Evolutionary conservation across 2,888 invertebrate genomes (phyloP), one percentile per base, ranked within the genome.

Genomic region (Oscheius sp.): DNA sequence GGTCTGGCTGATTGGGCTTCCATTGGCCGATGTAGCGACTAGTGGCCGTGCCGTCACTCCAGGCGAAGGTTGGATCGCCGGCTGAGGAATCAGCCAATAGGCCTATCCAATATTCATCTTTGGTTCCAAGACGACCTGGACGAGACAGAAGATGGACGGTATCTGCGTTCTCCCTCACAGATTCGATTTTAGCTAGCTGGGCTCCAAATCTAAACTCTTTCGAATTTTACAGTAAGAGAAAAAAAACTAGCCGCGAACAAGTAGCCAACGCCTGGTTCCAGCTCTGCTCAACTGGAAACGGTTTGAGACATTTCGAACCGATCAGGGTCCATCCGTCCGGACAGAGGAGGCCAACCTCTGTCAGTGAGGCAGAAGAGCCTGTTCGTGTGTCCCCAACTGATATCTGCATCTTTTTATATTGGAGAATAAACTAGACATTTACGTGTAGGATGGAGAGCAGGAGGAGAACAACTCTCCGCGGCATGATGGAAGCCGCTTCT

Each of bases 101-200:
- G 72, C 84, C 84, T 33, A 86, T 83, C 85, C 85, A 85, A 46
- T 75, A 79, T 17, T 83, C 80, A 10, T 76, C 69, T 20, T 68
- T 23, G 15, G 73, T 72, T 8, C 61, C 72, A 33, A 78, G 63
- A 23, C 76, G 70, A 6, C 80, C 77, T 1, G 83, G 82, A 17
- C 72, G 75, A 10, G 73, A 90, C 48, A 93, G 92, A 90, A 95
- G 91, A 74, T 90, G 90, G 71, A 93, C 91, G 27, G 95, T 93
- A 89, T 93, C 91, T 88, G 95, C 94, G 89, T 96, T 96, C 90
- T 96, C 95, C 76, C 91, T 90, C 88, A 92, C 94, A 46, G 92
- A 92, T 87, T 95, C 94, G 81, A 96, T 92, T 72, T 93, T 91
- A 90, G 95, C 93, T 83, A 96, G 89, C 87, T 95, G 94, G 89